Conservation (phyloP, 2,797 vertebrate genomes). For the Sphenopsis melanotis region DNA sequence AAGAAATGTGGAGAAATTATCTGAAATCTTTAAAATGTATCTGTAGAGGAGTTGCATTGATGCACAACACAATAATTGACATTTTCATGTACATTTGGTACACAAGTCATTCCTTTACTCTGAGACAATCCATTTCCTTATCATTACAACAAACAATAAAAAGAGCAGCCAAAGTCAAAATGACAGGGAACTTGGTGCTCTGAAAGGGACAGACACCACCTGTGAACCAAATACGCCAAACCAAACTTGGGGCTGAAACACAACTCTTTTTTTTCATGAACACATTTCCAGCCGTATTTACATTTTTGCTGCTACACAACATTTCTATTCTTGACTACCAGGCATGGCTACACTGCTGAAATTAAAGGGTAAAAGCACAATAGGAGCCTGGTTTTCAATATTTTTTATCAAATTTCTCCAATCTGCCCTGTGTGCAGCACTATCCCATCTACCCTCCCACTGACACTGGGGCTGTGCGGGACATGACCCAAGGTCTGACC, state of each 20-base stretch:
- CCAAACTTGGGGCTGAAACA: background rate
- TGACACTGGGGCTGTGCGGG: background rate
- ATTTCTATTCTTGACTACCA: background rate
- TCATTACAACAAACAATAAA: slow-evolving; percentile 31
- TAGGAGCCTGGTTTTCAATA: background rate
- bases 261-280: background rate
- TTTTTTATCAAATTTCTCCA: background rate
- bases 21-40: background rate
- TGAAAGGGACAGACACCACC: background rate
- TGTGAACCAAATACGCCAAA: background rate
- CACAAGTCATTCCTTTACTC: background rate
- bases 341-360: background rate
- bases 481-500: background rate
- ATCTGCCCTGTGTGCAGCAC: background rate
- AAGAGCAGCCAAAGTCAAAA: slow-evolving; percentile 26
- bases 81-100: background rate
- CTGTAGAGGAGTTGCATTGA: background rate
- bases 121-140: slow-evolving; percentile 26
- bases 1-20: background rate
- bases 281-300: background rate
- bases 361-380: background rate
- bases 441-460: background rate
- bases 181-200: background rate
- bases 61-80: background rate
- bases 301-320: background rate